Conservation (phyloP, 2,797 vertebrate species). For the Xenopus petersii region DNA sequence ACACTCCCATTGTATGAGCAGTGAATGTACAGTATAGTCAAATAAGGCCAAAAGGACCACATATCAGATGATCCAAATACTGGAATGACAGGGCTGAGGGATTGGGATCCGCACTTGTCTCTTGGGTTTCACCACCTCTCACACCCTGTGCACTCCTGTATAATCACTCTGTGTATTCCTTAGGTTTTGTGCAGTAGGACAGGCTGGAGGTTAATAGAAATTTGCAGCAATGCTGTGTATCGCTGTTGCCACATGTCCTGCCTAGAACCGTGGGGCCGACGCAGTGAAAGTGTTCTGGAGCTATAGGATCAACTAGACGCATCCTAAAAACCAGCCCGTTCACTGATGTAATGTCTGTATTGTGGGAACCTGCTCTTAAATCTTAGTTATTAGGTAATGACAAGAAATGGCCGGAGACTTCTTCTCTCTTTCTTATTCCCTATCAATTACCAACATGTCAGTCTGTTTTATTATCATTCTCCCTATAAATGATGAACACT, state of each 20-base stretch:
- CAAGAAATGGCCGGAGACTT: conserved; percentile 28
- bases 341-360: conserved; percentile 45
- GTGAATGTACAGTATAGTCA: too few species aligned
- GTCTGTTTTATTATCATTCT: conserved; percentile 14
- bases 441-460: conserved; percentile 27
- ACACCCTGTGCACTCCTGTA: neutral
- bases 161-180: conserved; percentile 1
- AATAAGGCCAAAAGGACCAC: neutral
- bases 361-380: conserved; percentile 37
- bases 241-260: neutral
- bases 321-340: conserved; percentile 5
- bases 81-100: neutral
- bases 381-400: conserved; percentile 49
- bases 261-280: conserved; percentile 7
- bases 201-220: conserved; percentile 1
- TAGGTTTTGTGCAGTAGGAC: neutral
- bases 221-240: conserved; percentile 7
- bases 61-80: too few species aligned
- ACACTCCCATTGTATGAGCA: too few species aligned
- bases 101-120: neutral
- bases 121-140: neutral
- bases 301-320: conserved; percentile 12
- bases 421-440: conserved; percentile 18
- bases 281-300: neutral
- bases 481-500: neutral